Conservation (phyloP, 2,113 vertebrate genomes). For the Aplodontia rufa region DNA sequence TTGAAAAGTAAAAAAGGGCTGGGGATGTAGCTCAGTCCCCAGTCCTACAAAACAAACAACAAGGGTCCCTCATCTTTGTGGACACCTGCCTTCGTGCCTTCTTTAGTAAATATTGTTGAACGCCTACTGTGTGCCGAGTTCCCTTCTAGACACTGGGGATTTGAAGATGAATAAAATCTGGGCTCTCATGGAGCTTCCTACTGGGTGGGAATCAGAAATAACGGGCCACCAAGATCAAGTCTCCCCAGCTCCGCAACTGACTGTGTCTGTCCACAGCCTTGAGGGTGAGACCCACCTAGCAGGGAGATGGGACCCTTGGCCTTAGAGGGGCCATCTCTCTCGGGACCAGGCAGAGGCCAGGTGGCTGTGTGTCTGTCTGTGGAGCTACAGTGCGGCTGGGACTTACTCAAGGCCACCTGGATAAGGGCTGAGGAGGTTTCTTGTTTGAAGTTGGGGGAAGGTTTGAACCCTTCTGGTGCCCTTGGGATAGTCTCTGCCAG, state of each 20-base stretch:
- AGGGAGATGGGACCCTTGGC: background rate
- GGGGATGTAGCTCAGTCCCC: background rate
- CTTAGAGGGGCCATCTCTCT: background rate
- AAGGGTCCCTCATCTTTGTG: background rate
- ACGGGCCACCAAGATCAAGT: background rate
- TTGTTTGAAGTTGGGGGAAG: background rate
- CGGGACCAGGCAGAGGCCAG: background rate
- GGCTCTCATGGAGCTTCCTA: background rate
- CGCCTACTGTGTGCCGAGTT: background rate
- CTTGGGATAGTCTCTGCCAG: background rate
- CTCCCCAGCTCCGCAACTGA: background rate
- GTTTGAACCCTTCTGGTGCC: background rate
- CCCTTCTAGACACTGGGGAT: background rate
- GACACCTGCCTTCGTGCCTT: background rate
- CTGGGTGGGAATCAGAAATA: background rate
- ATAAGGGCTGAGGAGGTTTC: background rate
- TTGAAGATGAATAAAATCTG: too few species aligned
- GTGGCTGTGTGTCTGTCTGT: background rate
- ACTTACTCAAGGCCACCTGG: background rate
- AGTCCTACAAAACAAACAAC: too few species aligned
- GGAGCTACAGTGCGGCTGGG: background rate
- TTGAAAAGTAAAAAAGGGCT: too few species aligned
- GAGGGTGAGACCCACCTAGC: background rate
- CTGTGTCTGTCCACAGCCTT: background rate
- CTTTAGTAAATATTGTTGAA: background rate